These are phyloP conservation scores for Brenthis hecate DNA, from an alignment of 2,888 invertebrate species.

Conservation along the genomic window DNA sequence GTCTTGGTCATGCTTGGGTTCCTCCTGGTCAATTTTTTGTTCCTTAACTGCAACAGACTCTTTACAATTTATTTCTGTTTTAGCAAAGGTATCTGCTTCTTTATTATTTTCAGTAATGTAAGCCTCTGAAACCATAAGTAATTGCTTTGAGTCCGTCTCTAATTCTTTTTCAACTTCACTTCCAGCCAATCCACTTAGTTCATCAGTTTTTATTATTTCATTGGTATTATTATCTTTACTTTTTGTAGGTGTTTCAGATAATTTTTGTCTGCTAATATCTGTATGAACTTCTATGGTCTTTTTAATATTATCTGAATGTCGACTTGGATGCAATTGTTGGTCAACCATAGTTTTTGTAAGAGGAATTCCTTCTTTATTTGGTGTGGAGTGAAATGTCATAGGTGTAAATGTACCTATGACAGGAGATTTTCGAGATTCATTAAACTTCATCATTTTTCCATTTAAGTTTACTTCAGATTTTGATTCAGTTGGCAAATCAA, in stretches of 20 bases:
- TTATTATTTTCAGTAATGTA: background rate
- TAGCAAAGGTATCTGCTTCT: background rate
- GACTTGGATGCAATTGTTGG: conserved; percentile 68
- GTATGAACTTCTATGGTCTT: conserved; percentile 77
- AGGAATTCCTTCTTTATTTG: conserved; percentile 74
- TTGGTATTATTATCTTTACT: conserved; percentile 34
- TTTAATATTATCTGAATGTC: conserved; percentile 72
- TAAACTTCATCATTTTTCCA: conserved; percentile 69
- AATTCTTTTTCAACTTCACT: conserved; percentile 21
- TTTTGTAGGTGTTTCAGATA: conserved; percentile 47
- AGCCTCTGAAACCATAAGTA: background rate
- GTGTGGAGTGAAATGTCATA: conserved; percentile 75
- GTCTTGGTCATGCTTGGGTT: background rate
- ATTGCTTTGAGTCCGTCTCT: background rate
- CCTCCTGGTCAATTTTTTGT: conserved; percentile 3
- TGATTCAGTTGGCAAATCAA: conserved; percentile 50
- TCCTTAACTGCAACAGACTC: conserved; percentile 2
- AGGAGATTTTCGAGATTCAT: conserved; percentile 71
- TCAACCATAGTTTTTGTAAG: conserved; percentile 77
- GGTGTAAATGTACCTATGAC: conserved; percentile 68
- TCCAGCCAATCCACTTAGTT: background rate
- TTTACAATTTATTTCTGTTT: background rate
- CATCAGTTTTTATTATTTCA: conserved; percentile 32
- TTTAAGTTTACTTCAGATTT: conserved; percentile 65
- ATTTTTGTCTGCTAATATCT: conserved; percentile 59